Base-by-base conservation (phyloP, 2,113 vertebrate species). In the Pedionomus torquatus region DNA sequence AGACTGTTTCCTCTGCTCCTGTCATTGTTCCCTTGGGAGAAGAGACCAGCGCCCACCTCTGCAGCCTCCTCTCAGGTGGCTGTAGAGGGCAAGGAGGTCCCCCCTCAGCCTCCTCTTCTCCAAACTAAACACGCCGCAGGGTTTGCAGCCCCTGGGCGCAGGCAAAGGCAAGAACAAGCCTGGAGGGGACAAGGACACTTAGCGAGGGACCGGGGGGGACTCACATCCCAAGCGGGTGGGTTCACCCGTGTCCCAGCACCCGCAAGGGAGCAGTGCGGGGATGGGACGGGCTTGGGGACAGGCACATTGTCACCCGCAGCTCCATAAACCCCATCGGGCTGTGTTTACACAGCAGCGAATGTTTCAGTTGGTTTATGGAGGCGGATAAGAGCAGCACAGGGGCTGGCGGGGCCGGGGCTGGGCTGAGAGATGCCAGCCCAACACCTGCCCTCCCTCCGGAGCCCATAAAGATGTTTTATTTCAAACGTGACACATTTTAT, bases 331-430 rank as follows among this genome's bases (percentile, higher is more conserved):
- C 25, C 61, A 3, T 5, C 9, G 3, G 75, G 58, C 71, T 88
- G 54, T 97, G 92, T 96, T 96, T 96, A 95, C 90, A 74, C 93
- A 95, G 81, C 90, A 96, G 10, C 7, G 24, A 94, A 81, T 83
- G 92, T 96, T 94, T 95, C 96, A 4, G 66, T 96, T 96, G 90
- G 66, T 97, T 97, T 96, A 96, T 95, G 85, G 96, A 80, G 92
- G 41, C 3, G 85, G 39, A 64, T 66, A 51, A 83, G 85, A 81
- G 35, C 79, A 54, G 58, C 13, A 0, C 54, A 23, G 41, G 49
- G 68, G 49, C 21, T 17, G 7, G 52, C 3, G 8, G 65, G 80
- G 83, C 68, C n/a, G 21, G 66, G 83, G 57, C 64, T 0, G 2
- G 71, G 83, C 87, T 10, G 23, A 61, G 89, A 15, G 33, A 35